These are phyloP conservation scores for Aromia moschata DNA, from an alignment of 2,888 invertebrate genomes.

Conservation along the genomic window DNA sequence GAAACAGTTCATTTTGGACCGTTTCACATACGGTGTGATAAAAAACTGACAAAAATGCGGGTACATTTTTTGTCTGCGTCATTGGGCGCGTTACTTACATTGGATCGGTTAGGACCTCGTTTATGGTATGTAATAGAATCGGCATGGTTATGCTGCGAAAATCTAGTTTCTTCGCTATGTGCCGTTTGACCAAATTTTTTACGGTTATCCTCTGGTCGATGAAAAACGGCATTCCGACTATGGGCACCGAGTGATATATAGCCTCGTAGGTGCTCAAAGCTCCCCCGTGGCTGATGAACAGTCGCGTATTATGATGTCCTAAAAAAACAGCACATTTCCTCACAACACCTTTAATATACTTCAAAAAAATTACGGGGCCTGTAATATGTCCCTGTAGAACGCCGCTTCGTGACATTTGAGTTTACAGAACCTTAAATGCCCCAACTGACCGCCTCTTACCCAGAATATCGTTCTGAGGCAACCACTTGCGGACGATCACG, in stretches of 20 bases:
- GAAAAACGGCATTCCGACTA: constrained; percentile 41
- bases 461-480: constrained; percentile 60
- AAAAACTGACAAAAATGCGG: too few relatives aligned
- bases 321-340: too few relatives aligned
- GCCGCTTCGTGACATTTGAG: too few relatives aligned
- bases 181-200: constrained; percentile 44
- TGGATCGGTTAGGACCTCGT: constrained; percentile 38
- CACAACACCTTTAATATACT: too few relatives aligned
- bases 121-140: constrained; percentile 34
- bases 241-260: constrained; percentile 38
- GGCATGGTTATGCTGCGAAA: constrained; percentile 41
- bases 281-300: constrained; percentile 42
- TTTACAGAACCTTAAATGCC: too few relatives aligned
- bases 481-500: constrained; percentile 58
- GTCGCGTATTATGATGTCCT: constrained; percentile 36
- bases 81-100: constrained; percentile 28
- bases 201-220: constrained; percentile 47
- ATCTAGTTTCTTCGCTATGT: constrained; percentile 43
- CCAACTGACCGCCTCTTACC: too few relatives aligned
- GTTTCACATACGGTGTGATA: too few relatives aligned
- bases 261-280: constrained; percentile 41
- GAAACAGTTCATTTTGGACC: too few relatives aligned
- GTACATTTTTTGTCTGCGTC: too few relatives aligned
- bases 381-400: too few relatives aligned
- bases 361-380: too few relatives aligned